A percentile compares a stretch with the other conserved stretches of the same genome.
Conservation (phyloP, 2,888 invertebrate species). For the Netelia melanura region DNA sequence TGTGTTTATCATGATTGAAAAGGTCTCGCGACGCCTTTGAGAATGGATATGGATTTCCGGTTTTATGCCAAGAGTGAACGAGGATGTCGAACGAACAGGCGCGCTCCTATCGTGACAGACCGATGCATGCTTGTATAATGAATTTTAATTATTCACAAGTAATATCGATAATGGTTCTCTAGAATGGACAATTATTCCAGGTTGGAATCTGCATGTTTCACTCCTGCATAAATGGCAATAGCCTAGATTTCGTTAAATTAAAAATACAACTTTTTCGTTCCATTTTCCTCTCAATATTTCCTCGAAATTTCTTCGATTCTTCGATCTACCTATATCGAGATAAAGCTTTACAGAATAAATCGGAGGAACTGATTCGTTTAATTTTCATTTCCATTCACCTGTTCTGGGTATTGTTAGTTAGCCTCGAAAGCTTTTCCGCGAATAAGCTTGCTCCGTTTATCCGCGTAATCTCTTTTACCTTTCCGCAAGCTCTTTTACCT, state of each 20-base stretch:
- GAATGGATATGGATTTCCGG: slow-evolving; percentile 28
- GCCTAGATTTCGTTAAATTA: not conserved
- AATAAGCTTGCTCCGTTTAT: slow-evolving; percentile 11
- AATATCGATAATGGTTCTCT: not conserved
- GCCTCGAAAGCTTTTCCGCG: slow-evolving; percentile 37
- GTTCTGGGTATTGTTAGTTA: slow-evolving; percentile 4
- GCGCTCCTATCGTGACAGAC: slow-evolving; percentile 8
- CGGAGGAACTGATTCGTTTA: slow-evolving; percentile 11
- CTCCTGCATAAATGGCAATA: not conserved
- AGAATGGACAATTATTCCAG: not conserved
- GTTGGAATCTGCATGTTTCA: not conserved
- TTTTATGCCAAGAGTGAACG: not conserved
- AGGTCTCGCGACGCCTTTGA: slow-evolving; percentile 14
- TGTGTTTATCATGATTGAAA: slow-evolving; percentile 40
- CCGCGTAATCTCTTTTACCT: not conserved
- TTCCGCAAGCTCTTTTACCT: not conserved
- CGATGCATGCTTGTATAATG: slow-evolving; percentile 9
- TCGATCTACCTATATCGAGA: slow-evolving; percentile 1
- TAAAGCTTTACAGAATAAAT: slow-evolving; percentile 15
- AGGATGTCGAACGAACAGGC: slow-evolving; percentile 1
- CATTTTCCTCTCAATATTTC: not conserved
- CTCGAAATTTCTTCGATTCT: not conserved
- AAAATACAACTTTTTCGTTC: not conserved
- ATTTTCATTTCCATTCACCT: slow-evolving; percentile 11
- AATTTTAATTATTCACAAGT: not conserved